phyloP scores from a whole-genome alignment of 2,888 invertebrate species.

The Leptothorax acervorum region DNA sequence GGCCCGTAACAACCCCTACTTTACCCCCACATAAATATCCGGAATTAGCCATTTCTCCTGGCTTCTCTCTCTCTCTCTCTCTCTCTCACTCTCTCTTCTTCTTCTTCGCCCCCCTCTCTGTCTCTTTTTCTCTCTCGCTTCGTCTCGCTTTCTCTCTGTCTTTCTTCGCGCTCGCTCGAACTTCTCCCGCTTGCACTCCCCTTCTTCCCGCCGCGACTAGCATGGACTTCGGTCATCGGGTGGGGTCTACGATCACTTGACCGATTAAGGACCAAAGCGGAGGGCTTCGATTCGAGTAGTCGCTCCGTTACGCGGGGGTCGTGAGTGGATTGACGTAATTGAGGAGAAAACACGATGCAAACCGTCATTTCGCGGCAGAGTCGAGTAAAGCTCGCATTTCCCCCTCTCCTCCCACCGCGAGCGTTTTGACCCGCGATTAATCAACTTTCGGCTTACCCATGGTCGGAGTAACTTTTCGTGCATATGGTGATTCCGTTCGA shows the following conservation, averaged over 20 bases:
- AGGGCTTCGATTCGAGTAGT: slow-evolving; percentile 82
- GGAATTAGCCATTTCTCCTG: slow-evolving; percentile 86
- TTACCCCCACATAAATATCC: slow-evolving; percentile 86
- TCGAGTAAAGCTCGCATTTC: slow-evolving; percentile 63
- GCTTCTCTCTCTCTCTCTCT: slow-evolving; percentile 70
- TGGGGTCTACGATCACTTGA: slow-evolving; percentile 85
- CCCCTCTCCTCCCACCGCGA: slow-evolving; percentile 12
- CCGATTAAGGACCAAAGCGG: slow-evolving; percentile 84
- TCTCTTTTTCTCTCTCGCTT: slow-evolving; percentile 47
- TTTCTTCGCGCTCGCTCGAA: slow-evolving; percentile 39
- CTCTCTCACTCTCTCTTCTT: slow-evolving; percentile 42
- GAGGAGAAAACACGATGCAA: slow-evolving; percentile 85
- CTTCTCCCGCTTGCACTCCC: slow-evolving; percentile 37
- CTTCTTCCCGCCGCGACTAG: slow-evolving; percentile 51
- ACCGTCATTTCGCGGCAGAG: slow-evolving; percentile 76
- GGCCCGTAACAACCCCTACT: slow-evolving; percentile 84
- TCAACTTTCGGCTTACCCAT: slow-evolving; percentile 57
- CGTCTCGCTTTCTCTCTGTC: slow-evolving; percentile 49
- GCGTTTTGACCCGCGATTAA: slow-evolving; percentile 65
- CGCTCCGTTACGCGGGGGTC: slow-evolving; percentile 81
- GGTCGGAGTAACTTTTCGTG: slow-evolving; percentile 3
- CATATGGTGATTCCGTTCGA: not conserved
- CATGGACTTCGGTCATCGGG: slow-evolving; percentile 67
- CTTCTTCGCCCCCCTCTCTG: not conserved
- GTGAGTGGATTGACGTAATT: slow-evolving; percentile 85